Conservation (phyloP, 2,797 vertebrate genomes). For the Coilia nasus region DNA sequence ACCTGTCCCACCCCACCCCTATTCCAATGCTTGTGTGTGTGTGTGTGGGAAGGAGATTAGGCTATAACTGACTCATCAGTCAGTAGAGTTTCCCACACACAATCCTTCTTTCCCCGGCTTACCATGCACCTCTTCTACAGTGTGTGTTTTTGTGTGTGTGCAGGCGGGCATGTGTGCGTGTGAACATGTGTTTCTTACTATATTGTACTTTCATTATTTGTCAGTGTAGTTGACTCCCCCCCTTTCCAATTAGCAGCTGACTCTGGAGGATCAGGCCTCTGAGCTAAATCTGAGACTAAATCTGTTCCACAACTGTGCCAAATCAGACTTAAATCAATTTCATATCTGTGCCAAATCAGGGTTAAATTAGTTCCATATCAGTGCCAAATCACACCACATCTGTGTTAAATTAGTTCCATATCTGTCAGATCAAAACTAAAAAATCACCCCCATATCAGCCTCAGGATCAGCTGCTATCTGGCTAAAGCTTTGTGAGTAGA, state of each 20-base stretch:
- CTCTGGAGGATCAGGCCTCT: neutral
- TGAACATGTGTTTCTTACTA: neutral
- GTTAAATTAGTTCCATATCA: neutral
- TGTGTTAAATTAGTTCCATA: neutral
- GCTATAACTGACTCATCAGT: neutral
- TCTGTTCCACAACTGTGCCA: neutral
- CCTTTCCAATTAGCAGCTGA: neutral
- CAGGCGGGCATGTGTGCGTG: neutral
- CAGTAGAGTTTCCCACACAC: neutral
- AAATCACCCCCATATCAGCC: neutral
- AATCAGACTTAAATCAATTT: neutral
- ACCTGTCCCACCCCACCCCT: neutral
- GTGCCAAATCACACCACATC: neutral
- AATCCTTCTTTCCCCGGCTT: neutral
- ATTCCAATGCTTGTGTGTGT: neutral
- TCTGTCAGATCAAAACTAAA: neutral
- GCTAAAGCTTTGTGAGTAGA: neutral
- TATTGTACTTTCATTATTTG: neutral
- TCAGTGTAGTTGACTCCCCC: neutral
- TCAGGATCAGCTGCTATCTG: neutral
- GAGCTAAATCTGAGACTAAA: neutral
- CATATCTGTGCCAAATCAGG: neutral
- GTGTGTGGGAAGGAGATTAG: neutral
- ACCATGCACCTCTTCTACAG: neutral
- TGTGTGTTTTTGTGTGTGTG: conserved; percentile 30